These are phyloP conservation scores for Xyrauchen texanus DNA, from an alignment of 2,113 vertebrate species.

Conservation along the genomic window DNA sequence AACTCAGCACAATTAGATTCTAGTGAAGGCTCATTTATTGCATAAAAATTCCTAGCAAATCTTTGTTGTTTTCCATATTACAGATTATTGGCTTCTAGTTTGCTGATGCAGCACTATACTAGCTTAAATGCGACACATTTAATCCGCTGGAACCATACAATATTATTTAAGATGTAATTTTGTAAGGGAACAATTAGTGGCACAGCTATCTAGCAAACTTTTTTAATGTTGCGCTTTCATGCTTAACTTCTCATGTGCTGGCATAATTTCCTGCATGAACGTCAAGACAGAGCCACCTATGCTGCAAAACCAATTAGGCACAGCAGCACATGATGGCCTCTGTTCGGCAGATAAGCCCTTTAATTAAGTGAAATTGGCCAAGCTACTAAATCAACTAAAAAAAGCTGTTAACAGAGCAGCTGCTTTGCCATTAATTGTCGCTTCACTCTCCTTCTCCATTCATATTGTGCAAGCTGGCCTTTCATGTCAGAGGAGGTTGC, in stretches of 20 bases:
- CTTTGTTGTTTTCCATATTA: too few relatives aligned
- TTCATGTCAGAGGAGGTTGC: neutral
- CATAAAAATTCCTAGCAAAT: too few relatives aligned
- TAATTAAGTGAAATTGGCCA: slow-evolving; percentile 44
- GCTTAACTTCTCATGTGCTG: neutral
- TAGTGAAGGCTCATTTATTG: too few relatives aligned
- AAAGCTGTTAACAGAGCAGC: slow-evolving; percentile 22
- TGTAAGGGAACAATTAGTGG: neutral
- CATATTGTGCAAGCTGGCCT: neutral
- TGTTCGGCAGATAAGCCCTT: slow-evolving; percentile 38
- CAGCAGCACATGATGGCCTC: slow-evolving; percentile 36
- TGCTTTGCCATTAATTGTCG: slow-evolving; percentile 35
- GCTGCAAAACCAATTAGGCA: slow-evolving; percentile 50
- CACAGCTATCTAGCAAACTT: neutral
- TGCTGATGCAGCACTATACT: too few relatives aligned
- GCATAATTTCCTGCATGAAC: slow-evolving; percentile 35
- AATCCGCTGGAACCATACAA: too few relatives aligned
- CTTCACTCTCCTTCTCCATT: neutral
- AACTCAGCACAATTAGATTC: too few relatives aligned
- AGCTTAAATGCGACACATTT: too few relatives aligned
- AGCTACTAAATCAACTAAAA: slow-evolving; percentile 11
- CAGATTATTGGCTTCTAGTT: too few relatives aligned
- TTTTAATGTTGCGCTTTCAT: too few relatives aligned
- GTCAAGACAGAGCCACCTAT: slow-evolving; percentile 40
- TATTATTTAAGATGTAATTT: neutral